Conservation (phyloP, 2,113 vertebrate species). For the Oryzias celebensis region DNA sequence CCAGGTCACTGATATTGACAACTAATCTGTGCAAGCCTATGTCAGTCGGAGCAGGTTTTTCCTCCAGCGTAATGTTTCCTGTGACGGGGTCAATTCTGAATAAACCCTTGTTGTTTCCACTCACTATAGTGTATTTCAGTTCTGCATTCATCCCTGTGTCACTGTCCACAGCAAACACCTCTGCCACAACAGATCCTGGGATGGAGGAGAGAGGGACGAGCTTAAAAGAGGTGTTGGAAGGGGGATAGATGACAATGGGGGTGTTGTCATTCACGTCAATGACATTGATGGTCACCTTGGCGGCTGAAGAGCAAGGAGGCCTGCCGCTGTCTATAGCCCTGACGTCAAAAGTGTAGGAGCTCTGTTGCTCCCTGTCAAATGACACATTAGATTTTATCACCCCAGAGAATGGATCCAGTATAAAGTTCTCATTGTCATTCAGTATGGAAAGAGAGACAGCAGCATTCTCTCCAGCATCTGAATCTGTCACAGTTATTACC, state of each 20-base stretch:
- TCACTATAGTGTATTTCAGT: conserved; percentile 95
- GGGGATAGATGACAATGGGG: conserved; percentile 92
- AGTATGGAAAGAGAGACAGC: conserved; percentile 94
- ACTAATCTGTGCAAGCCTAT: conserved; percentile 94
- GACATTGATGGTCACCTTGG: conserved; percentile 98
- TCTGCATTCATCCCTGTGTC: conserved; percentile 98
- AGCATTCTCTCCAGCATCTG: conserved; percentile 94
- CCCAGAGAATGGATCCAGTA: conserved; percentile 92
- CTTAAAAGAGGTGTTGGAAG: conserved; percentile 97
- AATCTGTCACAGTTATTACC: conserved; percentile 96
- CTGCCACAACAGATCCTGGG: conserved; percentile 93
- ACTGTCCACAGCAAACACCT: conserved; percentile 96
- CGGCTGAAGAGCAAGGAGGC: conserved; percentile 91
- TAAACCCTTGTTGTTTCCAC: conserved; percentile 92
- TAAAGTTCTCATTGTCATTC: conserved; percentile 97
- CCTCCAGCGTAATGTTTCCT: conserved; percentile 96
- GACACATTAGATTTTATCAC: conserved; percentile 99
- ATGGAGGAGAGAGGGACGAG: conserved; percentile 95
- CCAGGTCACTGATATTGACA: conserved; percentile 97
- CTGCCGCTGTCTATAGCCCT: conserved; percentile 93
- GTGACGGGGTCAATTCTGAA: conserved; percentile 98
- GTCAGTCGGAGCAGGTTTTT: conserved; percentile 87
- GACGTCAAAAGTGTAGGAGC: conserved; percentile 97
- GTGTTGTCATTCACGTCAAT: conserved; percentile 98
- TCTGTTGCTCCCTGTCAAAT: conserved; percentile 96